Percentiles rank a stretch among this genome's conserved stretches.
phyloP scores from a whole-genome alignment of 2,113 vertebrate species.

The Vidua macroura region DNA sequence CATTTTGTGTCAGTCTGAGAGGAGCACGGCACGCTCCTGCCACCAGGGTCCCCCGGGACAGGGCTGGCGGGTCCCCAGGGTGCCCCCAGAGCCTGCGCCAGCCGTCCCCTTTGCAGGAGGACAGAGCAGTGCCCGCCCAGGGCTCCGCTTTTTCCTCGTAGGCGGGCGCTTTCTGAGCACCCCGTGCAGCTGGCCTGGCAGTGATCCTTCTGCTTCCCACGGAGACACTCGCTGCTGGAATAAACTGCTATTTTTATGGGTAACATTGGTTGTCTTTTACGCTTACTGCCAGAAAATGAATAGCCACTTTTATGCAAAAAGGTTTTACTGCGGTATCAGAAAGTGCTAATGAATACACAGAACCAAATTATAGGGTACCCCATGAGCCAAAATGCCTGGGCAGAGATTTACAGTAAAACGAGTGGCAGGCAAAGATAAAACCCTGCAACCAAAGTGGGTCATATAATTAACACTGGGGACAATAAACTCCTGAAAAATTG shows the following conservation, averaged over 20 bases:
- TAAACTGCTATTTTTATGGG: not conserved
- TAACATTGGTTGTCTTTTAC: not conserved
- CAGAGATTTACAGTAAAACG: conserved; percentile 2
- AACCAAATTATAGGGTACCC: not conserved
- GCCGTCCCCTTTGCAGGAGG: not conserved
- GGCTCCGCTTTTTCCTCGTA: not conserved
- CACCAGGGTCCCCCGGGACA: not conserved
- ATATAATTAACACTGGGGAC: not conserved
- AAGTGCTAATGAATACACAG: conserved; percentile 19
- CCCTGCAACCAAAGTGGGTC: not conserved
- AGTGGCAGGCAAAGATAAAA: conserved; percentile 29
- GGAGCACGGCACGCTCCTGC: not conserved
- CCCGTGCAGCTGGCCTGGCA: not conserved
- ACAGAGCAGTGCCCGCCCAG: not conserved
- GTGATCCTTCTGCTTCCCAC: not conserved
- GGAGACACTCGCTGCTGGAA: not conserved
- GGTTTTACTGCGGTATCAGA: not conserved
- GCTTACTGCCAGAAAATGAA: conserved; percentile 22
- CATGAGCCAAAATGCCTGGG: not conserved
- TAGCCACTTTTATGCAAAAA: conserved; percentile 29
- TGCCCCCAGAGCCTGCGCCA: not conserved
- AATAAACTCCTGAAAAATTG: conserved; percentile 22
- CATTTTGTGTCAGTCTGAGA: not conserved
- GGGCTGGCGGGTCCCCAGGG: not conserved
- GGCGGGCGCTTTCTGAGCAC: not conserved